Conservation (phyloP, 2,888 invertebrate species). For the Hedya salicella region DNA sequence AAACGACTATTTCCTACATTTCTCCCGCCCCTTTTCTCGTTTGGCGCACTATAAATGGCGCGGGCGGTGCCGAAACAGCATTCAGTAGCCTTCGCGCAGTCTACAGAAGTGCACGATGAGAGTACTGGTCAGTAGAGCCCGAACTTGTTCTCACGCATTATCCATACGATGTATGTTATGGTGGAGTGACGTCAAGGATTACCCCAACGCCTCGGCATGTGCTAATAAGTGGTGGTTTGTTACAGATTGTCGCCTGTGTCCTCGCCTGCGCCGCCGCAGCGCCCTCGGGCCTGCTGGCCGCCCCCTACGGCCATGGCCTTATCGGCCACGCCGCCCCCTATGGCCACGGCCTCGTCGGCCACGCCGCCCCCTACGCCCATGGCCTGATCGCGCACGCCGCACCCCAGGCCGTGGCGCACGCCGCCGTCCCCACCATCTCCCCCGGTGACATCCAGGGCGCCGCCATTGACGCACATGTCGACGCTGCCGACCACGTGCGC, state of each 20-base stretch:
- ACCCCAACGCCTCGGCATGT: constrained; percentile 35
- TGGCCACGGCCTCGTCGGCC: constrained; percentile 39
- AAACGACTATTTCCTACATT: constrained; percentile 51
- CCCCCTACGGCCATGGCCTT: constrained; percentile 45
- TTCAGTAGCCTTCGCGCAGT: constrained; percentile 84
- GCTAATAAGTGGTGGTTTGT: constrained; percentile 50
- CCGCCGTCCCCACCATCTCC: constrained; percentile 73
- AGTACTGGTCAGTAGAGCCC: constrained; percentile 77
- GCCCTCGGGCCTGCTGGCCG: constrained; percentile 58
- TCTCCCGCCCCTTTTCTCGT: constrained; percentile 67
- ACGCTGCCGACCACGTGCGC: constrained; percentile 77
- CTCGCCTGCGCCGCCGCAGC: constrained; percentile 65
- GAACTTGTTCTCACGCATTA: constrained; percentile 3
- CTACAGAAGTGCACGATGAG: constrained; percentile 84
- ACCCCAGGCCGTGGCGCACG: constrained; percentile 60
- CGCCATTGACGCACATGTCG: constrained; percentile 79
- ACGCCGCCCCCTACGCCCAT: constrained; percentile 38
- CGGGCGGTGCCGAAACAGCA: constrained; percentile 73
- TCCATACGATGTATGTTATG: neutral
- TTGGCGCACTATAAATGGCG: constrained; percentile 69
- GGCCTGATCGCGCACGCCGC: constrained; percentile 55
- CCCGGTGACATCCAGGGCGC: constrained; percentile 76
- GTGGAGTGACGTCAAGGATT: constrained; percentile 21
- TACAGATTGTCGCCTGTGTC: constrained; percentile 85
- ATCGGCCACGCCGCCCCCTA: constrained; percentile 44